A percentile compares a stretch with the other conserved stretches of the same genome.
phyloP scores from a whole-genome alignment of 2,113 vertebrate species.

The Amia ocellicauda region DNA sequence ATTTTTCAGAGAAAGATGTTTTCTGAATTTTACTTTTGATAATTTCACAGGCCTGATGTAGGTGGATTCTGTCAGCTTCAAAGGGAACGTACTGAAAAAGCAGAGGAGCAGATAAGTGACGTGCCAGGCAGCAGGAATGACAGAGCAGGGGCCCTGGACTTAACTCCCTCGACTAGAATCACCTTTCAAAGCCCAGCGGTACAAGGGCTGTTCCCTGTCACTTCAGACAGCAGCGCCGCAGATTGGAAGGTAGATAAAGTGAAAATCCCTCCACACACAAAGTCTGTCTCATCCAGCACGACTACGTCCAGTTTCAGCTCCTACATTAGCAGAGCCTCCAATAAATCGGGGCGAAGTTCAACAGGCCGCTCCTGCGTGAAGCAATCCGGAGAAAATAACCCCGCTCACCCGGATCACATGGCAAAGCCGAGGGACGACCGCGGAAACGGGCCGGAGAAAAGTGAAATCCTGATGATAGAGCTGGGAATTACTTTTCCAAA shows the following conservation, averaged over 20 bases:
- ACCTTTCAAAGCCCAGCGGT: slow-evolving; percentile 29
- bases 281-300: background rate
- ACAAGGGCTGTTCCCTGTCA: slow-evolving; percentile 22
- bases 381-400: background rate
- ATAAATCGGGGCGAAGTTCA: background rate
- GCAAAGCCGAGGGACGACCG: background rate
- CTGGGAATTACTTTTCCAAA: slow-evolving; percentile 11
- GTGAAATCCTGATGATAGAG: background rate
- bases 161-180: slow-evolving; percentile 9
- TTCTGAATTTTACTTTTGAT: too few species aligned
- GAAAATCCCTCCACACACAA: slow-evolving; percentile 8
- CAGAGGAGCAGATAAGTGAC: background rate
- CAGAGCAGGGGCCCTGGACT: background rate
- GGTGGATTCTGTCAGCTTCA: background rate
- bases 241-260: slow-evolving; percentile 8
- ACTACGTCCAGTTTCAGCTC: background rate
- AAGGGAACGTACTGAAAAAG: background rate
- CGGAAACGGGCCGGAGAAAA: background rate
- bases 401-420: background rate
- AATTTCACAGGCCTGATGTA: background rate
- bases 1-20: too few species aligned
- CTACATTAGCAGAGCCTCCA: background rate
- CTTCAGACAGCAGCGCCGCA: slow-evolving; percentile 14
- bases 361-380: background rate
- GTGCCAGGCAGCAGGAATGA: slow-evolving; percentile 2